Conservation (phyloP, 2,113 vertebrate species). For the Otis tarda region DNA sequence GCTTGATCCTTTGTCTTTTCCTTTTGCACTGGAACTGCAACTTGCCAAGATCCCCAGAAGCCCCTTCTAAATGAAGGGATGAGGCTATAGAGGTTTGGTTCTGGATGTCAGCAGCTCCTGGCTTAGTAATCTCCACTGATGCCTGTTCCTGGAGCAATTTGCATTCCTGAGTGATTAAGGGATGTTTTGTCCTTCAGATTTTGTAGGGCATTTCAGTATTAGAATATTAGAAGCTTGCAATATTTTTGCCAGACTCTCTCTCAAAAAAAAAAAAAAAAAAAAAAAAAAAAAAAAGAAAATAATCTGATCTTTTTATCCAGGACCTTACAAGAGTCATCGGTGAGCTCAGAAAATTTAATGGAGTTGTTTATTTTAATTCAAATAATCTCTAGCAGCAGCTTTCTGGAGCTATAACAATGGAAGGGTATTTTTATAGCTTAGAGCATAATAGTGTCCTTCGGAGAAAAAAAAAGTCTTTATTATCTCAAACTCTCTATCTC, state of each 20-base stretch:
- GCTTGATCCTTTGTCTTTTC: background rate
- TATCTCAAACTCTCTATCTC: slow-evolving; percentile 12
- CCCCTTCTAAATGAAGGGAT: background rate
- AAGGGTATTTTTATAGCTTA: slow-evolving; percentile 52
- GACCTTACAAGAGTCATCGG: background rate
- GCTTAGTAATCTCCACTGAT: background rate
- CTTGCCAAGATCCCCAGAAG: background rate
- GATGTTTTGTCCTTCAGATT: slow-evolving; percentile 48
- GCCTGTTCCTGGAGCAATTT: slow-evolving; percentile 14
- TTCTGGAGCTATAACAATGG: slow-evolving; percentile 41
- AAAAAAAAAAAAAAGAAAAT: background rate
- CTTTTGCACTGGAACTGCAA: background rate
- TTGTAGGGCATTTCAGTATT: slow-evolving; percentile 3
- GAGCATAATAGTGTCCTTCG: slow-evolving; percentile 37
- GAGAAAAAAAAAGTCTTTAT: slow-evolving; percentile 9
- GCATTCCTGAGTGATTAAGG: slow-evolving; percentile 14
- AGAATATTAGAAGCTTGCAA: background rate
- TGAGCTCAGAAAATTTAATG: slow-evolving; percentile 31
- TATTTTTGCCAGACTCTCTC: slow-evolving; percentile 24
- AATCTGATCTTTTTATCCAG: slow-evolving; percentile 2
- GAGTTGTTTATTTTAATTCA: slow-evolving; percentile 45
- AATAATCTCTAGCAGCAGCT: slow-evolving; percentile 41
- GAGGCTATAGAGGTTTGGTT: background rate
- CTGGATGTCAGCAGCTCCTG: background rate
- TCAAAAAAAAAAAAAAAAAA: too few species aligned